Percentiles rank a stretch among this genome's conserved stretches.
phyloP scores from a whole-genome alignment of 2,888 invertebrate genomes.

The Plagodis dolabraria region DNA sequence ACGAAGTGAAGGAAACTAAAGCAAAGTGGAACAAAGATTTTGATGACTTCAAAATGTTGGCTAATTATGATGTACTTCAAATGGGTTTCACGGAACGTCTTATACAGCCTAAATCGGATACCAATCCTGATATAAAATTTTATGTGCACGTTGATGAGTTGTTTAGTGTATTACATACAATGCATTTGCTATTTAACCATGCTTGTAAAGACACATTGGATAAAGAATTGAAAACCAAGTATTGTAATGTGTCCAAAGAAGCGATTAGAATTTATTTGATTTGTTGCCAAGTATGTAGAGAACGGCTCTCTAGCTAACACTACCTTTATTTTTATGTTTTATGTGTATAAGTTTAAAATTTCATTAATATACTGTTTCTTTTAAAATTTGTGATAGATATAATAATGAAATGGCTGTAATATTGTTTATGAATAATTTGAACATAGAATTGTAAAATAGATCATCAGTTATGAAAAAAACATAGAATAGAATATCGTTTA shows the following conservation, averaged over 20 bases:
- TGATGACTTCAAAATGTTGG: slow-evolving; percentile 66
- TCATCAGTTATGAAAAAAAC: too few relatives aligned
- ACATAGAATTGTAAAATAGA: too few relatives aligned
- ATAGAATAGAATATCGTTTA: too few relatives aligned
- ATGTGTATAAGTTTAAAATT: too few relatives aligned
- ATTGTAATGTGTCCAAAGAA: slow-evolving; percentile 72
- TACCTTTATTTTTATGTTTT: too few relatives aligned
- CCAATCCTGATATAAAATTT: slow-evolving; percentile 53
- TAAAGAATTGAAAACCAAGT: slow-evolving; percentile 62
- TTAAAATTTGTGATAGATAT: too few relatives aligned
- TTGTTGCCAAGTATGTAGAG: slow-evolving; percentile 60
- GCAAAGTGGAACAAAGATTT: slow-evolving; percentile 55
- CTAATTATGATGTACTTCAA: slow-evolving; percentile 62
- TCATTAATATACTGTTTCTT: too few relatives aligned
- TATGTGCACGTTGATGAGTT: slow-evolving; percentile 64
- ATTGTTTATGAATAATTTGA: too few relatives aligned
- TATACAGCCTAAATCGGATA: slow-evolving; percentile 57
- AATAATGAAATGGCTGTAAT: too few relatives aligned
- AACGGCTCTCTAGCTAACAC: slow-evolving; percentile 17
- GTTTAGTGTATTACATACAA: slow-evolving; percentile 68
- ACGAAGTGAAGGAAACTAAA: slow-evolving; percentile 60
- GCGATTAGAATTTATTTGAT: slow-evolving; percentile 66
- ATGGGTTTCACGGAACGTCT: slow-evolving; percentile 56
- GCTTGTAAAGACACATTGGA: slow-evolving; percentile 61
- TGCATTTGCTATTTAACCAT: slow-evolving; percentile 68